Conservation (phyloP, 1,140 invertebrate genomes). For the Eurytemora carolleeae region DNA sequence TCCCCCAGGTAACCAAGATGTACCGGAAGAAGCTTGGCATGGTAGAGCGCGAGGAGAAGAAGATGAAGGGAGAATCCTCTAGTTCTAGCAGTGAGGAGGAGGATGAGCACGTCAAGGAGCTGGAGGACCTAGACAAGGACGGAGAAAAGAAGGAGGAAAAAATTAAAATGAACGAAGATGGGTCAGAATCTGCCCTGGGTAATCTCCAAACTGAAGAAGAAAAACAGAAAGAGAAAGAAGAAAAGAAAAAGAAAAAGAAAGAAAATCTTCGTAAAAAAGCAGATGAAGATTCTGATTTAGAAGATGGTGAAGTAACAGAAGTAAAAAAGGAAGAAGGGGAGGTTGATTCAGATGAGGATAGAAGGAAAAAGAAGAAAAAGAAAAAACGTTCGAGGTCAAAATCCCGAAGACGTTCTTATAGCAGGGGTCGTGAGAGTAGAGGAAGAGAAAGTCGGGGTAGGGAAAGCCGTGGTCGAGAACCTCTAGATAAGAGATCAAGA, state of each 20-base stretch:
- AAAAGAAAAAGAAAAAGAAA: slow-evolving; percentile 6
- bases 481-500: neutral
- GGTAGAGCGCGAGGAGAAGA: neutral
- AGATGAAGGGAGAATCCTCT: no score
- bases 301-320: neutral
- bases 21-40: neutral
- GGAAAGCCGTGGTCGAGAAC: neutral
- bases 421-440: neutral
- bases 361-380: neutral
- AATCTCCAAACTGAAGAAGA: neutral
- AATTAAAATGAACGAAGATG: neutral
- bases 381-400: neutral
- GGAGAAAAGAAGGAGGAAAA: neutral
- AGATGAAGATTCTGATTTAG: neutral
- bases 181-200: neutral
- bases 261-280: neutral
- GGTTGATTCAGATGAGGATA: neutral
- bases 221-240: neutral
- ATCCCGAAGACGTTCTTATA: neutral
- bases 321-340: neutral
- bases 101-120: neutral
- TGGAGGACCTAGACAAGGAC: neutral
- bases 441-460: neutral
- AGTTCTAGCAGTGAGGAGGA: neutral
- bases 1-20: neutral